phyloP scores from a whole-genome alignment of 1,140 invertebrate genomes.

The Eciton burchellii region DNA sequence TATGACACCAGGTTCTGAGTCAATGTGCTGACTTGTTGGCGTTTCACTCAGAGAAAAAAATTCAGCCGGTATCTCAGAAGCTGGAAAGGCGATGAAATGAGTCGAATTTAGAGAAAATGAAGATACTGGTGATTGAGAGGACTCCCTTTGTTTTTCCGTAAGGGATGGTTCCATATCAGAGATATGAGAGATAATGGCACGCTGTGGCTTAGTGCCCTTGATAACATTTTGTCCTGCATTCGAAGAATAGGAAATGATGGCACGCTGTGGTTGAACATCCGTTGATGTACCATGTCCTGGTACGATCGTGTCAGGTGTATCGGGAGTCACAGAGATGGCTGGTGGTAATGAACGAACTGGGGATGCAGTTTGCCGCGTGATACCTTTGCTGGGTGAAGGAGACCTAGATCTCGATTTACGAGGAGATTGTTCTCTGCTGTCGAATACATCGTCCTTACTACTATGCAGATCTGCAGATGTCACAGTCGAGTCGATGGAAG shows the following conservation, averaged over 20 bases:
- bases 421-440: constrained; percentile 6
- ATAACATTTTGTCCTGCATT: constrained; percentile 45
- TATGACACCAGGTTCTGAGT: constrained; percentile 75
- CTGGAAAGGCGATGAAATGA: constrained; percentile 77
- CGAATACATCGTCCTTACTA: constrained; percentile 25
- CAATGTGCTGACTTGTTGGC: constrained; percentile 10
- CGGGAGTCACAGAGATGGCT: constrained; percentile 83
- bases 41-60: constrained; percentile 73
- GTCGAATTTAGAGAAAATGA: constrained; percentile 39
- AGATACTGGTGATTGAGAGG: constrained; percentile 65
- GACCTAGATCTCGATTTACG: constrained; percentile 76
- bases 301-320: constrained; percentile 66
- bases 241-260: constrained; percentile 78
- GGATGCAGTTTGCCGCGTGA: constrained; percentile 80
- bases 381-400: constrained; percentile 68
- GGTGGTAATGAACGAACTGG: constrained; percentile 83
- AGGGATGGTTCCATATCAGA: constrained; percentile 47
- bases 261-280: constrained; percentile 77
- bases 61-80: constrained; percentile 77
- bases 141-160: constrained; percentile 63
- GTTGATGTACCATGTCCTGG: constrained; percentile 33
- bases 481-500: constrained; percentile 3
- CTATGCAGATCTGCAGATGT: constrained; percentile 41
- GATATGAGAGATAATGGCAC: constrained; percentile 78
- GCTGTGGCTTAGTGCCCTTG: constrained; percentile 74